phyloP scores from a whole-genome alignment of 2,113 vertebrate species.

The Callospermophilus lateralis region DNA sequence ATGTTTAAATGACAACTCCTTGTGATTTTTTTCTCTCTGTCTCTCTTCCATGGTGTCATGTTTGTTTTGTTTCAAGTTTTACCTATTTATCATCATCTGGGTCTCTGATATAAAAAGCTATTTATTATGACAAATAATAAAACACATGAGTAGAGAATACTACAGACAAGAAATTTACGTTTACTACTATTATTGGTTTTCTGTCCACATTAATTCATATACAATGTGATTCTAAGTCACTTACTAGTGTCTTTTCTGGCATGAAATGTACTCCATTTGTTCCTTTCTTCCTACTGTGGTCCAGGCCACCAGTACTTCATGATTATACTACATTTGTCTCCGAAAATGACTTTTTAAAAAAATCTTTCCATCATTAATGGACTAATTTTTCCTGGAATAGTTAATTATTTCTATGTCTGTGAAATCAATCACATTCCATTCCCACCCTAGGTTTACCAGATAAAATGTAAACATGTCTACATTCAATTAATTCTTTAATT shows the following conservation, averaged over 20 bases:
- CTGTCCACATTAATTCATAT: neutral
- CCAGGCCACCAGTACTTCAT: rapidly evolving
- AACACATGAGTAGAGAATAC: neutral
- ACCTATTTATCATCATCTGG: neutral
- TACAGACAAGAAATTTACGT: neutral
- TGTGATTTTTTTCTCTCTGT: neutral
- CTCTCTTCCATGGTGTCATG: neutral
- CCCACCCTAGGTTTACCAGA: neutral
- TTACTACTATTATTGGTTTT: neutral
- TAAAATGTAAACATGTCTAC: neutral
- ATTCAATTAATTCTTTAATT: neutral
- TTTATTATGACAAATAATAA: neutral
- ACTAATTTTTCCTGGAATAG: neutral
- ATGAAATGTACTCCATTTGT: neutral
- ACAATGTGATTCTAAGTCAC: neutral
- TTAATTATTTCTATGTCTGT: neutral
- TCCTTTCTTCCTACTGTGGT: neutral
- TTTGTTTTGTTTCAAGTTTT: neutral
- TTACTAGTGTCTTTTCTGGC: neutral
- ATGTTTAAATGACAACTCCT: neutral
- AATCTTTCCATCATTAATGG: neutral
- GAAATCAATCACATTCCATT: neutral
- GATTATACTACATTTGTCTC: neutral
- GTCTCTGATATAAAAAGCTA: neutral
- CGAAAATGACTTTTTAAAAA: neutral